These are phyloP conservation scores for Aegotheles bennettii DNA, from an alignment of 2,113 vertebrate species.

Conservation along the genomic window DNA sequence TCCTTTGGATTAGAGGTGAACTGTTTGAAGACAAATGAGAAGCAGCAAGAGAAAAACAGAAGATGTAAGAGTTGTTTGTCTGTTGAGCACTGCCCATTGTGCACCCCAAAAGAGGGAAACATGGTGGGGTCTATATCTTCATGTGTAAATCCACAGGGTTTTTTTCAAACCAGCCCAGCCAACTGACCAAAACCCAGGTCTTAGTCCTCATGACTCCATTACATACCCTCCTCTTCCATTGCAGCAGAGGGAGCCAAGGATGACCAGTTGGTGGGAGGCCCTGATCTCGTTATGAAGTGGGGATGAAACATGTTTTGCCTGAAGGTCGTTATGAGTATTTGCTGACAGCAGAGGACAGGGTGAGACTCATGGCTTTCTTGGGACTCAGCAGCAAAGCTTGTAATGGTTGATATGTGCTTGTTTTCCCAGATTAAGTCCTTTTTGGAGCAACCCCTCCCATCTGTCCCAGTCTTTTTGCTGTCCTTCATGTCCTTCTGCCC, in stretches of 20 bases:
- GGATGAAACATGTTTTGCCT: neutral
- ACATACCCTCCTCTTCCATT: fast-evolving
- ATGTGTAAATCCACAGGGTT: neutral
- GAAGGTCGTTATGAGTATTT: neutral
- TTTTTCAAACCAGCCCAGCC: neutral
- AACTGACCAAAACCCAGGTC: neutral
- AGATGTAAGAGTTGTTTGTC: neutral
- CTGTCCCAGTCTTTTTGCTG: neutral
- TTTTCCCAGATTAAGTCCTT: neutral
- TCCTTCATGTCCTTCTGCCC: neutral
- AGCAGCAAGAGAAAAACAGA: neutral
- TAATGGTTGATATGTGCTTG: fast-evolving
- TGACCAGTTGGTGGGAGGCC: neutral
- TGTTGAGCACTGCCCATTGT: neutral
- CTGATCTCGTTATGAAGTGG: neutral
- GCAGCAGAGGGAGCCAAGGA: fast-evolving
- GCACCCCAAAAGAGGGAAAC: neutral
- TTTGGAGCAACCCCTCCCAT: neutral
- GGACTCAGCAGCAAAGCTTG: neutral
- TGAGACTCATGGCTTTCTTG: neutral
- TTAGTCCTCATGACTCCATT: neutral
- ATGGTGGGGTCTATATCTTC: neutral
- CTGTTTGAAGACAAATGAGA: neutral
- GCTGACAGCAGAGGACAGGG: neutral
- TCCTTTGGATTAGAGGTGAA: neutral